Conservation (phyloP, 2,113 vertebrate species). For the Pithys albifrons region DNA sequence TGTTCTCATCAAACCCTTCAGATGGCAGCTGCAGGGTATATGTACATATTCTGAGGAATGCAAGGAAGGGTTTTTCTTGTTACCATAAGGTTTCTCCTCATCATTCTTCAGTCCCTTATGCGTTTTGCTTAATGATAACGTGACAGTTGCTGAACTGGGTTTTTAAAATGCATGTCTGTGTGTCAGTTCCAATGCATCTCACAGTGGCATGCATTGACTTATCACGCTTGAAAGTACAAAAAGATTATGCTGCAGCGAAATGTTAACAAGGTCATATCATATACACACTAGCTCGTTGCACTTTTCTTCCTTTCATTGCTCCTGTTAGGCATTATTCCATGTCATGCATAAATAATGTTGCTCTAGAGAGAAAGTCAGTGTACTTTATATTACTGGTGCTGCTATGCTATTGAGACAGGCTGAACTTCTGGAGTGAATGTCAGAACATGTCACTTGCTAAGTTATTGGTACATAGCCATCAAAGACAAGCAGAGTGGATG, state of each 20-base stretch:
- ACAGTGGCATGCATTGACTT: conserved; percentile 32
- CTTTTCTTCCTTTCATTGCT: conserved; percentile 59
- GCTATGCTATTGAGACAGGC: neutral
- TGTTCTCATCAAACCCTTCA: neutral
- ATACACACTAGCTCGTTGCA: conserved; percentile 42
- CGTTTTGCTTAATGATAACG: neutral
- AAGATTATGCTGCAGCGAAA: conserved; percentile 44
- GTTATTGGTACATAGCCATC: conserved; percentile 25
- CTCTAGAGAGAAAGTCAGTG: conserved; percentile 19
- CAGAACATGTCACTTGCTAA: conserved; percentile 12
- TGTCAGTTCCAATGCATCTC: conserved; percentile 31
- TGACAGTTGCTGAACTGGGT: conserved; percentile 10
- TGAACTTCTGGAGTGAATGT: conserved; percentile 50
- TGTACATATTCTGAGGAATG: neutral
- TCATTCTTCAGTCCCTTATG: neutral
- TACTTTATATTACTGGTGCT: conserved; percentile 13
- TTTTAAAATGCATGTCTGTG: conserved; percentile 46
- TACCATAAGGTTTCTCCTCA: neutral
- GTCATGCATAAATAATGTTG: conserved; percentile 62
- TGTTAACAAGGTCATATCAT: conserved; percentile 66
- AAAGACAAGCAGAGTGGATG: neutral
- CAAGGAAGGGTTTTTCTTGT: neutral
- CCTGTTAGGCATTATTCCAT: conserved; percentile 42
- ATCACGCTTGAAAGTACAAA: conserved; percentile 43
- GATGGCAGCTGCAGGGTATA: neutral